These are phyloP conservation scores for Toxotes jaculatrix DNA, from an alignment of 2,113 vertebrate species.

Conservation along the genomic window DNA sequence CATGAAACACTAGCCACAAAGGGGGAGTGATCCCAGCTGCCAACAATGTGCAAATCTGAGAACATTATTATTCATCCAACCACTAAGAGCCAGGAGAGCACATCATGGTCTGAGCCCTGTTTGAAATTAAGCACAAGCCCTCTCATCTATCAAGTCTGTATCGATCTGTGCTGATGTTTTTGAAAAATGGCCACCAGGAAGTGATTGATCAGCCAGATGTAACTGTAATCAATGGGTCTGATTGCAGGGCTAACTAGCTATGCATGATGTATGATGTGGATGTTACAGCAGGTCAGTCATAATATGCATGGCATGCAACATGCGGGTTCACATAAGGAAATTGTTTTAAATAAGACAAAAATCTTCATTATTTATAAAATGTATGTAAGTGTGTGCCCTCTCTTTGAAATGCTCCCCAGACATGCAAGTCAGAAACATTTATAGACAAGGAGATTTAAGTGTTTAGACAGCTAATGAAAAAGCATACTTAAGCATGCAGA, in stretches of 20 bases:
- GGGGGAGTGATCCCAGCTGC: not conserved
- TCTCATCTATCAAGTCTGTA: constrained; percentile 52
- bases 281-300: constrained; percentile 19
- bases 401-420: not conserved
- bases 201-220: constrained; percentile 59
- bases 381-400: not conserved
- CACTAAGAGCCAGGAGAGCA: not conserved
- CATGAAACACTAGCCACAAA: constrained; percentile 1
- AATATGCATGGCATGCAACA: not conserved
- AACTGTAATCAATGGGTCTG: constrained; percentile 54
- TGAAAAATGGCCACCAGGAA: constrained; percentile 55
- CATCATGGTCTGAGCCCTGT: constrained; percentile 28
- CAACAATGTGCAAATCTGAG: constrained; percentile 11
- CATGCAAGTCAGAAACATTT: not conserved
- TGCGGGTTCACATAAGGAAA: not conserved
- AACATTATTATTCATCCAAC: constrained; percentile 35
- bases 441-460: not conserved
- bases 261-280: constrained; percentile 27
- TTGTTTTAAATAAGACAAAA: not conserved
- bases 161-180: constrained; percentile 46
- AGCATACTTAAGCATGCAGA: not conserved
- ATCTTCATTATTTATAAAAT: not conserved
- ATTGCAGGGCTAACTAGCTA: constrained; percentile 31
- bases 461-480: not conserved
- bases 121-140: constrained; percentile 25